Evolutionary conservation across 2,888 invertebrate species (phyloP).

Genomic region (Nymphalis polychloros): DNA sequence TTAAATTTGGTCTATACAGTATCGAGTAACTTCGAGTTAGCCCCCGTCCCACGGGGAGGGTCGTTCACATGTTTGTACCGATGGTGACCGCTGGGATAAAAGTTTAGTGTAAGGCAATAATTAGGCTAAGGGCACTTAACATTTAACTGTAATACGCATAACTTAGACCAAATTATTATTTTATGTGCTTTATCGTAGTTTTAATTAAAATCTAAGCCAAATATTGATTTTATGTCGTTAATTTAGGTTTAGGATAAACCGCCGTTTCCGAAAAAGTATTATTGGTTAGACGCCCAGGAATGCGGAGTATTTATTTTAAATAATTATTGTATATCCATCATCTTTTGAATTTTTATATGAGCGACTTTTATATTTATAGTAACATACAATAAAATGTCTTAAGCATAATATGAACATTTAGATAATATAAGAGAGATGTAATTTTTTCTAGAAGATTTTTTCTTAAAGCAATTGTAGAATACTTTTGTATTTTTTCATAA

Average conservation of each 20-base stretch:
- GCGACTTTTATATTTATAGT: conserved; percentile 52
- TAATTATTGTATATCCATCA: conserved; percentile 31
- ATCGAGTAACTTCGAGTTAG: conserved; percentile 4
- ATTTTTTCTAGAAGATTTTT: conserved; percentile 75
- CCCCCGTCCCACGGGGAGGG: conserved; percentile 37
- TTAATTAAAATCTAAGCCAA: conserved; percentile 81
- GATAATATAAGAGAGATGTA: conserved; percentile 64
- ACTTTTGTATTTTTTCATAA: conserved; percentile 80
- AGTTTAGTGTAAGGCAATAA: conserved; percentile 77
- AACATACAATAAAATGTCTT: conserved; percentile 61
- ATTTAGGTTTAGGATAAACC: conserved; percentile 65
- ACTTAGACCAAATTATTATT: conserved; percentile 81
- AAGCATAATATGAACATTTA: conserved; percentile 76
- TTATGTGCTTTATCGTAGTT: conserved; percentile 79
- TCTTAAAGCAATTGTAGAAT: conserved; percentile 69
- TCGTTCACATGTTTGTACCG: conserved; percentile 37
- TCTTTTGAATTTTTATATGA: conserved; percentile 47
- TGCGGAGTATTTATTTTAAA: conserved; percentile 75
- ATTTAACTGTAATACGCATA: conserved; percentile 71
- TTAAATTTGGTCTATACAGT: conserved; percentile 11
- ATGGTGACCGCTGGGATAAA: conserved; percentile 68
- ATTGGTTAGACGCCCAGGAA: conserved; percentile 62
- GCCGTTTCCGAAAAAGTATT: conserved; percentile 77
- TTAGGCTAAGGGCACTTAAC: conserved; percentile 78
- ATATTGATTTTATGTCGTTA: conserved; percentile 79